Percentiles rank a stretch among this genome's conserved stretches.
Conservation (phyloP, 2,113 vertebrate genomes). For the Sylvia atricapilla region DNA sequence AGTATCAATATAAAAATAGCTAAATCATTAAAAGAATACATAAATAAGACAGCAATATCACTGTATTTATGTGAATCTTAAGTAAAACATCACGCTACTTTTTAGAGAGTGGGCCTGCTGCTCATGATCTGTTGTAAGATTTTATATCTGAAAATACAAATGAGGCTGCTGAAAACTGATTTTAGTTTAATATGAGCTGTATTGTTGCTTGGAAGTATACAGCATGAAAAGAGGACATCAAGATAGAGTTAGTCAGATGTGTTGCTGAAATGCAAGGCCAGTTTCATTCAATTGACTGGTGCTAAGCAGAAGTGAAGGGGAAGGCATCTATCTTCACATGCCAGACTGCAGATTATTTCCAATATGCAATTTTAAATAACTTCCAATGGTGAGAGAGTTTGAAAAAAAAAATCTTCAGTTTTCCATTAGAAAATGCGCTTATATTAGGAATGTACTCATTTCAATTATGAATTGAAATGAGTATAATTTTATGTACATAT, state of each 20-base stretch:
- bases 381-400: neutral
- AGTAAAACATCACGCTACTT: neutral
- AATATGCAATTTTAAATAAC: neutral
- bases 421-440: neutral
- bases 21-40: neutral
- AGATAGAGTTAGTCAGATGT: neutral
- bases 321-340: neutral
- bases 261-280: neutral
- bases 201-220: neutral
- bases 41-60: neutral
- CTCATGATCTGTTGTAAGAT: neutral
- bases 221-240: neutral
- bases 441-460: neutral
- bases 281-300: neutral
- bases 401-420: neutral
- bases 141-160: neutral
- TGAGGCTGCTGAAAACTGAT: neutral
- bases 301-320: neutral
- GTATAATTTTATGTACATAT: too few species aligned
- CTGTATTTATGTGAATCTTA: neutral
- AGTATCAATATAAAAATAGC: neutral
- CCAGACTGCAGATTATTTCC: neutral
- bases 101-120: neutral
- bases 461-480: neutral
- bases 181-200: neutral